Base-by-base conservation (phyloP, 2,888 invertebrate genomes). In the Lepidocyrtoides sp. region DNA sequence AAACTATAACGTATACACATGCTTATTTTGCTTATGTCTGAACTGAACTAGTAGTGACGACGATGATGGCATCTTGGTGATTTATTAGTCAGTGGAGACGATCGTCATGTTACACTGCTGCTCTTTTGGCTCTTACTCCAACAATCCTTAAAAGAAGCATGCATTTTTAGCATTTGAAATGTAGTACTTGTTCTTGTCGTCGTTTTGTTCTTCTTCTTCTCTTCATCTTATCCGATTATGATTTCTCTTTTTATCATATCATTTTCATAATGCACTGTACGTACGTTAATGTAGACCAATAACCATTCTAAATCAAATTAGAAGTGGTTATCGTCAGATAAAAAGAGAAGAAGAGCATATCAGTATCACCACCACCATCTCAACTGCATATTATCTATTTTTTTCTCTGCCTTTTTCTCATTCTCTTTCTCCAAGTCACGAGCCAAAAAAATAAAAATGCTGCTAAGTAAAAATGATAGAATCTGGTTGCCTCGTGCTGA, bases 21-120 rank as follows among this genome's bases (percentile, higher is more conserved):
- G n/a, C n/a, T n/a, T n/a, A n/a, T n/a, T n/a, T n/a, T n/a, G n/a
- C n/a, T 63, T 63, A 14, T 12, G 17, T 23, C 23, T n/a, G n/a
- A n/a, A n/a, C n/a, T n/a, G n/a, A 5, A n/a, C 4, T n/a, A 10
- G 2, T 23, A 0, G 17, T 75, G 44, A 36, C 20, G 44, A 75
- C 20, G 32, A 32, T 17, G 66, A 48, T 88, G 88, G 88, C 88
- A 81, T 69, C 77, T 51, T n/a, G 44, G 14, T 83, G 89, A 89
- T 89, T 89, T 89, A 89, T 89, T 60, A 20, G 20, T 17, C 20
- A 29, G 41, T 12, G 75, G 79, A 77, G 87, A 87, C 87, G 36
- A 44, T 79, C 87, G 87, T 87, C 87, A 87, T 75, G 75, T 75
- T 57, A 75, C 75, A 77, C 77, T 77, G 77, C 77, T 77, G 77